A percentile compares a stretch with the other conserved stretches of the same genome.
These are phyloP conservation scores for Helostoma temminkii DNA, from an alignment of 2,797 vertebrate genomes.

Conservation along the genomic window DNA sequence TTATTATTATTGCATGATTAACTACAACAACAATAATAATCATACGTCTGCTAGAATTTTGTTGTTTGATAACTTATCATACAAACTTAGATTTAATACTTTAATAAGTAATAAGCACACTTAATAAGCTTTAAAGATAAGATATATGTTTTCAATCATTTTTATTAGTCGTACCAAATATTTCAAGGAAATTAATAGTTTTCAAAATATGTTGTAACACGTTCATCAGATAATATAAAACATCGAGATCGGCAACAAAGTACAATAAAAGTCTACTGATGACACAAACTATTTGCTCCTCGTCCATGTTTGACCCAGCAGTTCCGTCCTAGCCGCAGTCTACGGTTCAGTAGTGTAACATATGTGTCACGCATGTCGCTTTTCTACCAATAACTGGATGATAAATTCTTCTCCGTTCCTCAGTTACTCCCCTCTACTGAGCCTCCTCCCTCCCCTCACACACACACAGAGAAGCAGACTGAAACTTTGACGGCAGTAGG, in stretches of 20 bases:
- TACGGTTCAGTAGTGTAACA: background rate
- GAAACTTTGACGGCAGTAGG: slow-evolving; percentile 32
- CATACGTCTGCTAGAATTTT: background rate
- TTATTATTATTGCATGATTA: too few species aligned
- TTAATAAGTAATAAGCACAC: too few species aligned
- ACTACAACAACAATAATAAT: slow-evolving; percentile 14
- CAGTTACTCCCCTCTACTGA: slow-evolving; percentile 21
- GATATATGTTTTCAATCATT: background rate
- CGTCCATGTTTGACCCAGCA: background rate
- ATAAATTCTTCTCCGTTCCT: slow-evolving; percentile 37
- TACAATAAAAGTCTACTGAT: background rate
- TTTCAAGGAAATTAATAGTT: background rate
- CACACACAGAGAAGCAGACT: slow-evolving; percentile 24
- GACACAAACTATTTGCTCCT: background rate
- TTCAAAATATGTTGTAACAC: background rate
- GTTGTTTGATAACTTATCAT: background rate
- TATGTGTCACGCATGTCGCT: slow-evolving; percentile 24
- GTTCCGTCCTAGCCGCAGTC: background rate
- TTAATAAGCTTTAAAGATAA: background rate
- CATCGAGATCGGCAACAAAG: background rate
- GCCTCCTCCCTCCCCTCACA: slow-evolving; percentile 22
- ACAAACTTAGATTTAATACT: background rate
- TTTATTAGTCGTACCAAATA: background rate
- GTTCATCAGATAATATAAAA: background rate
- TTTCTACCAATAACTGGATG: slow-evolving; percentile 29